A percentile compares a stretch with the other conserved stretches of the same genome.
phyloP scores from a whole-genome alignment of 2,888 invertebrate genomes.

The Cephalotes varians region DNA sequence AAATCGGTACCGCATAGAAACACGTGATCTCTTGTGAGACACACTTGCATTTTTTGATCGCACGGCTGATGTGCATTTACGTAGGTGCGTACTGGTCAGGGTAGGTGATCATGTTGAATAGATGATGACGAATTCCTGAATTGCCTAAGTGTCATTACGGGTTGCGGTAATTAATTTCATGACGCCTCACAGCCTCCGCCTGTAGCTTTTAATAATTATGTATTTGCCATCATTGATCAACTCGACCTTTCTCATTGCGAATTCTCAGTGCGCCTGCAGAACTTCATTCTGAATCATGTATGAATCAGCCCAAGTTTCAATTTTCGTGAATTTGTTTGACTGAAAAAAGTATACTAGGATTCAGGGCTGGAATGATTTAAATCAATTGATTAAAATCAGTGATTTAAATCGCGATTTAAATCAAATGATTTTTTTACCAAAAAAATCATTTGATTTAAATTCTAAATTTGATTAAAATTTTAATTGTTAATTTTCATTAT shows the following conservation, averaged over 20 bases:
- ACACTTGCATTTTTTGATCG: background rate
- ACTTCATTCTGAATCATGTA: background rate
- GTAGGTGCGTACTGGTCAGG: slow-evolving; percentile 35
- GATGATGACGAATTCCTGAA: slow-evolving; percentile 46
- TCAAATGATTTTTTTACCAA: too few species aligned
- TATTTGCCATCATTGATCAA: slow-evolving; percentile 12
- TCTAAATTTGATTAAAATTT: too few species aligned
- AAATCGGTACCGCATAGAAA: background rate
- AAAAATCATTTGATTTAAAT: too few species aligned
- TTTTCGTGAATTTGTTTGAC: background rate
- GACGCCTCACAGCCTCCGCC: slow-evolving; percentile 2
- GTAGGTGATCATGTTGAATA: slow-evolving; percentile 23
- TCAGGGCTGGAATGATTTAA: too few species aligned
- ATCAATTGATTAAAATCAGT: too few species aligned
- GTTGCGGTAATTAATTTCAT: slow-evolving; percentile 55
- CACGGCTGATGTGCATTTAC: slow-evolving; percentile 29
- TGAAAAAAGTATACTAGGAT: background rate
- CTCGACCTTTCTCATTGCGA: slow-evolving; percentile 4
- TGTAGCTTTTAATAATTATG: slow-evolving; percentile 2
- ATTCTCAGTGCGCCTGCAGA: background rate
- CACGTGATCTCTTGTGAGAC: background rate
- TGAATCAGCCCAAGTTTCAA: background rate
- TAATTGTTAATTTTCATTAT: too few species aligned
- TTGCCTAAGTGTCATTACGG: slow-evolving; percentile 62
- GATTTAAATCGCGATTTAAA: too few species aligned